Evolutionary conservation across 2,888 invertebrate species (phyloP), one percentile per base, ranked within the genome.

Genomic region (Xestia c-nigrum): DNA sequence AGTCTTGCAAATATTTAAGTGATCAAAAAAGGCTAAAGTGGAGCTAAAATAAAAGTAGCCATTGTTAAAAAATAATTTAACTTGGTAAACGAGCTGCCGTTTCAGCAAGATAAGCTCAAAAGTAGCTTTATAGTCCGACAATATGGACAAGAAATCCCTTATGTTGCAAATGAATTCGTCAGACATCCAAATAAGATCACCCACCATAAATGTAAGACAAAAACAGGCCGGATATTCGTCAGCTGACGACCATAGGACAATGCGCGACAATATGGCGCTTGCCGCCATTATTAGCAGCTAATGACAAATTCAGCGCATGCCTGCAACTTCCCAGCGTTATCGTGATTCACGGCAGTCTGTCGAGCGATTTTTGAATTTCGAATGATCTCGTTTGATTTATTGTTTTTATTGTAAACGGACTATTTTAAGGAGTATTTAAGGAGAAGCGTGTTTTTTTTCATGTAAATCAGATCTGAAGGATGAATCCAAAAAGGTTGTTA

Each of bases 271-370:
- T 90, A 93, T 90, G 93, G 93, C 89, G 88, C 70, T 83, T 76
- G 87, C 80, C 71, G 85, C 82, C 89, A 86, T 87, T 86, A 89
- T 89, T 87, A 81, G 72, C 84, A 83, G 75, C 88, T 92, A 92
- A 94, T 94, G 92, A 88, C 90, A 90, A 89, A 95, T 95, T 93
- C 95, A 87, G 86, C 83, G 89, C 94, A 94, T 94, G 95, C 89
- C 87, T 87, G 78, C 87, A 79, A 92, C 94, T 94, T 95, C 94
- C 93, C 93, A 88, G 89, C 87, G 89, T 73, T 83, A 88, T 82
- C 88, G 88, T 95, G 95, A 95, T 89, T 94, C 95, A 95, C 90
- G 90, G 85, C 59, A 78, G 71, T 52, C 66, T 72, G 73, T 73
- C 47, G 77, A 82, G 81, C 84, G 84, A 87, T 86, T 89, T 90